phyloP scores from a whole-genome alignment of 2,888 invertebrate species.

The Phoenoteleia sp. region DNA sequence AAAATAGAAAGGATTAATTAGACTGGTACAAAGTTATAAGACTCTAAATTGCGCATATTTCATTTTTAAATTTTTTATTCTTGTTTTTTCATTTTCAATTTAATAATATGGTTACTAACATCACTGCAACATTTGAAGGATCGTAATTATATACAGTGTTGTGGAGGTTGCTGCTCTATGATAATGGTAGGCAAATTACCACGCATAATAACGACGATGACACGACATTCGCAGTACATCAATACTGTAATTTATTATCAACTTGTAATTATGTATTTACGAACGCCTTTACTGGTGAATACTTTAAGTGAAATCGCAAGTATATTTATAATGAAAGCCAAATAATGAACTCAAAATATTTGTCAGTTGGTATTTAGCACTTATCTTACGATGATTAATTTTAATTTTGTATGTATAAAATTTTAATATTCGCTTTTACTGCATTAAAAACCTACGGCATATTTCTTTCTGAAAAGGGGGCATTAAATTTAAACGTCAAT shows the following conservation, averaged over 20 bases:
- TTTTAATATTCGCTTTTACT: no score
- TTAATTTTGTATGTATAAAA: no score
- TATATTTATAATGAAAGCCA: constrained; percentile 28
- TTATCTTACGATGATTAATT: neutral
- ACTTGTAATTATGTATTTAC: constrained; percentile 68
- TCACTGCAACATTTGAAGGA: constrained; percentile 47
- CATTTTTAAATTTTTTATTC: constrained; percentile 21
- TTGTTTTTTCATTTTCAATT: constrained; percentile 29
- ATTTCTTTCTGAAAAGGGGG: no score
- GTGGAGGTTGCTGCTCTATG: constrained; percentile 66
- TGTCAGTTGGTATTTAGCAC: constrained; percentile 18
- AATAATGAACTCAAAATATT: constrained; percentile 51
- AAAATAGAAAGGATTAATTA: constrained; percentile 35
- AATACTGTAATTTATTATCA: constrained; percentile 69
- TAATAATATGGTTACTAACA: constrained; percentile 43
- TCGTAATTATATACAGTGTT: constrained; percentile 63
- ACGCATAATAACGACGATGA: constrained; percentile 71
- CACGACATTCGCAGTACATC: constrained; percentile 66
- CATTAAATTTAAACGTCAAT: no score
- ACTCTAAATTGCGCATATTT: constrained; percentile 21
- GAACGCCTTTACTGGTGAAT: constrained; percentile 64
- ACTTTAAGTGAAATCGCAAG: constrained; percentile 64
- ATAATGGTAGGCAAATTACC: constrained; percentile 70
- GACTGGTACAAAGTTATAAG: constrained; percentile 18
- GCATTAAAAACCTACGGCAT: no score